phyloP scores from a whole-genome alignment of 2,888 invertebrate genomes.

The Sympetrum striolatum region DNA sequence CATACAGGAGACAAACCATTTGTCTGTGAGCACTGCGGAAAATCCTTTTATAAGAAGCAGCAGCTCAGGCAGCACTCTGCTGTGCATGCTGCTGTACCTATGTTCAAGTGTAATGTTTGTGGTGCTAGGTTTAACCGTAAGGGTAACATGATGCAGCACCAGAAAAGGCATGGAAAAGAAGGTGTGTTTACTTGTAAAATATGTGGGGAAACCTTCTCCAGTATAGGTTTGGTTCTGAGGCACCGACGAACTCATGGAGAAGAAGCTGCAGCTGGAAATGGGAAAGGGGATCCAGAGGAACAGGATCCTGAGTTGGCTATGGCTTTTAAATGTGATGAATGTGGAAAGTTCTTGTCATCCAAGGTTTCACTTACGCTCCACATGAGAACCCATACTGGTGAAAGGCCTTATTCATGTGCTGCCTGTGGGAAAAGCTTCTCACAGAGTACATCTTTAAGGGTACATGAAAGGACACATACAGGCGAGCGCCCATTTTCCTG shows the following conservation, averaged over 20 bases:
- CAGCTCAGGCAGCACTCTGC: constrained; percentile 56
- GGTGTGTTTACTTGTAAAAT: constrained; percentile 55
- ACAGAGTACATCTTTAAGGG: constrained; percentile 54
- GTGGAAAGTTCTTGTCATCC: constrained; percentile 53
- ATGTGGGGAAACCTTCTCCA: constrained; percentile 53
- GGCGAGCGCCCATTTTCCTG: constrained; percentile 59
- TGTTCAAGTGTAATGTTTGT: constrained; percentile 55
- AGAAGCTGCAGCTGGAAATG: constrained; percentile 53
- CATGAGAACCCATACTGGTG: constrained; percentile 52
- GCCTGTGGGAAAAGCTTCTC: constrained; percentile 54
- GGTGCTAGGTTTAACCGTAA: constrained; percentile 55
- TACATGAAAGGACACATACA: constrained; percentile 60
- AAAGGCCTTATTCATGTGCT: constrained; percentile 50
- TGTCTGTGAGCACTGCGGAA: constrained; percentile 59
- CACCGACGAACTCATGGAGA: constrained; percentile 55
- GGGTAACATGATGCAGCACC: constrained; percentile 56
- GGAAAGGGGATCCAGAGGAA: constrained; percentile 47
- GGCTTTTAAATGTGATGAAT: constrained; percentile 53
- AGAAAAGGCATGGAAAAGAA: constrained; percentile 55
- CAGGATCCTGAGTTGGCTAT: constrained; percentile 49
- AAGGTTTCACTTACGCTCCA: constrained; percentile 53
- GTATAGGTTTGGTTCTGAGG: constrained; percentile 55
- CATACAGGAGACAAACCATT: constrained; percentile 58
- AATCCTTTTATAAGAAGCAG: constrained; percentile 57
- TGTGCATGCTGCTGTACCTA: constrained; percentile 54